Conservation (phyloP, 2,888 invertebrate genomes). For the Heliconius aoede region DNA sequence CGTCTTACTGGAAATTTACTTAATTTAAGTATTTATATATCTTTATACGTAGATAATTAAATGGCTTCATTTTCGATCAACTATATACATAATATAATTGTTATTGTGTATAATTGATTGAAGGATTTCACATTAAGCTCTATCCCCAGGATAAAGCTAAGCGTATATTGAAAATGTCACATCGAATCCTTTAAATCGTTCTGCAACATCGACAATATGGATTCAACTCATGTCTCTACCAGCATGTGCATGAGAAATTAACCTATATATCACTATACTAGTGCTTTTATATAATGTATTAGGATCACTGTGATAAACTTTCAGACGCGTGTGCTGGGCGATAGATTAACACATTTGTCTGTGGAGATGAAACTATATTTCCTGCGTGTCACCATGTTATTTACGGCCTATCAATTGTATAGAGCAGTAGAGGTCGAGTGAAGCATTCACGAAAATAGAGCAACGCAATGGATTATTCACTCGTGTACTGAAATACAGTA, state of each 20-base stretch:
- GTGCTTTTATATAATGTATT: slow-evolving; percentile 6
- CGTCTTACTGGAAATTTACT: neutral
- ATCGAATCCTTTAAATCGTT: neutral
- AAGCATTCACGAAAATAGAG: slow-evolving; percentile 33
- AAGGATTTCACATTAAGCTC: no score
- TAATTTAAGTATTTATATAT: neutral
- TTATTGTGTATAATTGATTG: no score
- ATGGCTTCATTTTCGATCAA: no score
- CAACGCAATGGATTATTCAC: slow-evolving; percentile 30
- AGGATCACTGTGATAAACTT: slow-evolving; percentile 20
- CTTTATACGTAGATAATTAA: no score
- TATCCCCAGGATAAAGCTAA: no score
- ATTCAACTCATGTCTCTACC: neutral
- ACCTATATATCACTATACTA: neutral
- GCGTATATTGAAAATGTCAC: neutral
- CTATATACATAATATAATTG: no score
- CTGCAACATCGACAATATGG: neutral
- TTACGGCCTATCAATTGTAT: slow-evolving; percentile 31
- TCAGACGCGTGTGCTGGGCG: slow-evolving; percentile 1
- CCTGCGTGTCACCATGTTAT: slow-evolving; percentile 20
- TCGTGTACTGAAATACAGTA: slow-evolving; percentile 27
- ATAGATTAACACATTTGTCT: slow-evolving; percentile 33
- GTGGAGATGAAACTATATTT: slow-evolving; percentile 30
- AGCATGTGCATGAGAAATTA: slow-evolving; percentile 16
- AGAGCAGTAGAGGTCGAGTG: slow-evolving; percentile 27